Conservation (phyloP, 2,888 invertebrate genomes). For the Pyrocoelia pectoralis region DNA sequence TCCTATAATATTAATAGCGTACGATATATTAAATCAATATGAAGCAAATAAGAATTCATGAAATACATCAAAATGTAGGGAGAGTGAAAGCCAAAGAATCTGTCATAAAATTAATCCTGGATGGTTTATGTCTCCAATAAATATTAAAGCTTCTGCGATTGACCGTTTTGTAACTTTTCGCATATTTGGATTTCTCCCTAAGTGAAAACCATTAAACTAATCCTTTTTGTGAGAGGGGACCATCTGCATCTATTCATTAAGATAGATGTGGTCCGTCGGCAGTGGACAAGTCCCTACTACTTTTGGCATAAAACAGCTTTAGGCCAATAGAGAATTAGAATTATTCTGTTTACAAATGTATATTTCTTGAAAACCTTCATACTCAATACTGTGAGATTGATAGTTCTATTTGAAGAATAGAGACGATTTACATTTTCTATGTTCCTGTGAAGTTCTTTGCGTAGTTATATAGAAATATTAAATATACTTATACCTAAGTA, state of each 20-base stretch:
- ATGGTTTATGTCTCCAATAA: neutral
- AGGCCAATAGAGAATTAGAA: no score
- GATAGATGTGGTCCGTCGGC: neutral
- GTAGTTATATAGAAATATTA: no score
- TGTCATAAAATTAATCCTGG: neutral
- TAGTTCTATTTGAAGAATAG: no score
- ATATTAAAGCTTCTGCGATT: constrained; percentile 15
- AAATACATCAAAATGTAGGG: neutral
- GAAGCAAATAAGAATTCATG: neutral
- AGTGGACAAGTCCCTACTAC: no score
- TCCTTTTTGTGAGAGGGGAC: constrained; percentile 16
- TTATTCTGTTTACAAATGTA: no score
- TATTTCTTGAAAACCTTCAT: no score
- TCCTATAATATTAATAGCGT: neutral
- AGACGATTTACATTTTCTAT: no score
- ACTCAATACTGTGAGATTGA: no score
- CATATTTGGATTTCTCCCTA: constrained; percentile 15
- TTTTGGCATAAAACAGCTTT: no score
- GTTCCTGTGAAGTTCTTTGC: no score
- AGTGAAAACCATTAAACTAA: constrained; percentile 22
- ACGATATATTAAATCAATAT: neutral
- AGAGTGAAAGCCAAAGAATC: neutral
- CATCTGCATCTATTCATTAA: constrained; percentile 3
- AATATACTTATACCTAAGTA: no score
- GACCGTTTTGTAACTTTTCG: constrained; percentile 12